phyloP scores from a whole-genome alignment of 2,888 invertebrate genomes.

The Xanthorhoe spadicearia region DNA sequence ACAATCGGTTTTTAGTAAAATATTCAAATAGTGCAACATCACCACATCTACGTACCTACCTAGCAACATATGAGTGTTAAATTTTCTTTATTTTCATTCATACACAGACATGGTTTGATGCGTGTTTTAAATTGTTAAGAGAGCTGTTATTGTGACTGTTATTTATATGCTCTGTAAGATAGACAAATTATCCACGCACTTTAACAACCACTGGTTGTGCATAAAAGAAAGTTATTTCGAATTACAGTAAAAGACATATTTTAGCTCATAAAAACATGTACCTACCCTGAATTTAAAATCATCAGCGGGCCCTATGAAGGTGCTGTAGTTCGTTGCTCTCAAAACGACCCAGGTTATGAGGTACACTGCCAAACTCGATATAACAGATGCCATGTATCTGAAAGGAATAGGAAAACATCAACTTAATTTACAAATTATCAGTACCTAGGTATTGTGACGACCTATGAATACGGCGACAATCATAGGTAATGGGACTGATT shows the following conservation, averaged over 20 bases:
- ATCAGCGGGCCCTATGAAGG: constrained; percentile 86
- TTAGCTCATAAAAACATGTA: constrained; percentile 28
- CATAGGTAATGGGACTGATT: too few species aligned
- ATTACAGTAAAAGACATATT: not conserved
- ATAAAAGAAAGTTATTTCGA: constrained; percentile 19
- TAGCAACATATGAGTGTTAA: not conserved
- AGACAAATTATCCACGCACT: not conserved
- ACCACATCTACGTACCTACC: too few species aligned
- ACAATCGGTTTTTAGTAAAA: not conserved
- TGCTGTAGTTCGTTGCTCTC: constrained; percentile 76
- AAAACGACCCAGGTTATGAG: constrained; percentile 91
- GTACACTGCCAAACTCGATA: constrained; percentile 93
- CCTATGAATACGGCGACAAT: too few species aligned
- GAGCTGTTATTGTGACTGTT: not conserved
- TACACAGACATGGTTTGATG: constrained; percentile 2
- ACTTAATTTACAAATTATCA: not conserved
- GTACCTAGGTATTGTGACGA: too few species aligned
- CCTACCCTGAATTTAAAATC: constrained; percentile 90
- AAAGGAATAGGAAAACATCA: constrained; percentile 38
- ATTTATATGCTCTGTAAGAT: not conserved
- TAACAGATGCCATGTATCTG: constrained; percentile 95
- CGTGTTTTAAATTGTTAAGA: not conserved
- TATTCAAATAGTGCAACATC: not conserved
- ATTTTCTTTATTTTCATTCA: constrained; percentile 4
- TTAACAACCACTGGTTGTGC: not conserved